Evolutionary conservation across 2,113 vertebrate genomes (phyloP).

Genomic region (Pristiophorus japonicus): DNA sequence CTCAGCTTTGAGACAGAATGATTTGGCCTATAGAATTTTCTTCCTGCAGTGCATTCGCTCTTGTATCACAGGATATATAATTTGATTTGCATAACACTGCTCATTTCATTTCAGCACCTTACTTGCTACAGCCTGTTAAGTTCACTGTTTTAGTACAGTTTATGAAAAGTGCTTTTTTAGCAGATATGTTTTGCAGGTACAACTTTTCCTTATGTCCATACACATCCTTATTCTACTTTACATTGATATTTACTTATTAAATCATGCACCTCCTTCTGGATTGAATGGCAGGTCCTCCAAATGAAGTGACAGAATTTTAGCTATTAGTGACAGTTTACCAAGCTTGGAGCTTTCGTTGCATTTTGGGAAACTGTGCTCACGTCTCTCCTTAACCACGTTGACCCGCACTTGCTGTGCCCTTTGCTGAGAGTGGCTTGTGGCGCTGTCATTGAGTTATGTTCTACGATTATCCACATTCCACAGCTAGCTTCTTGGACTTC

Average conservation of each 20-base stretch:
- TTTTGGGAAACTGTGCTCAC: not conserved
- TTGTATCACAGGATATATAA: not conserved
- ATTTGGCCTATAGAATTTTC: not conserved
- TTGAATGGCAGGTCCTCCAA: not conserved
- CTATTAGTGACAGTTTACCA: not conserved
- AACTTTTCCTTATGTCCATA: not conserved
- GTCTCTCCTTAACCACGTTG: not conserved
- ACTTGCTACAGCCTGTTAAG: not conserved
- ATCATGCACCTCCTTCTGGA: not conserved
- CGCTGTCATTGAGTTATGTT: slow-evolving; percentile 30
- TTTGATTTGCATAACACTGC: not conserved
- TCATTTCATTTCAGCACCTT: not conserved
- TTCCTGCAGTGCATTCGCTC: not conserved
- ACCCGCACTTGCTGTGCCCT: not conserved
- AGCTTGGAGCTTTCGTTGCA: not conserved
- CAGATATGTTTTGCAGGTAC: not conserved
- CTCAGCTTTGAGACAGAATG: not conserved
- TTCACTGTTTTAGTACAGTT: not conserved
- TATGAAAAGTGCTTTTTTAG: not conserved
- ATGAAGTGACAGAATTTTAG: not conserved
- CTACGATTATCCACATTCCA: not conserved
- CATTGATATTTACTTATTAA: not conserved
- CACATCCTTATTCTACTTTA: not conserved
- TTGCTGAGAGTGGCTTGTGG: slow-evolving; percentile 12
- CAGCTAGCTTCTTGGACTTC: slow-evolving; percentile 17